Base-by-base conservation (phyloP, 2,113 vertebrate genomes). In the Ictidomys tridecemlineatus region DNA sequence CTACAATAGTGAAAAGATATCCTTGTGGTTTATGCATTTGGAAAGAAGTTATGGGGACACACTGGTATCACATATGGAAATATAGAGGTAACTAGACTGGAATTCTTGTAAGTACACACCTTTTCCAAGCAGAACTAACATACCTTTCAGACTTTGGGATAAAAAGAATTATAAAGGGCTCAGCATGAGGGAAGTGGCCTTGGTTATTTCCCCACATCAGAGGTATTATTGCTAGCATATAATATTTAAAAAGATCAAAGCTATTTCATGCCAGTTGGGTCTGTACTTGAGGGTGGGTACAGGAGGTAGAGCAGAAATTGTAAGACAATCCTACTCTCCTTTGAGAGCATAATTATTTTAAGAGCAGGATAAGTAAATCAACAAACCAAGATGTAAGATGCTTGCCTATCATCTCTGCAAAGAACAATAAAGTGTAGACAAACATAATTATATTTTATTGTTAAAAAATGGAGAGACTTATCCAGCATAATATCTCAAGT, bases 331-430 rank as follows among this genome's bases (percentile, higher is more conserved):
- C 20, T n/a, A 39, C 32, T 65, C 13, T 85, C 42, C 28, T 86
- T 67, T 73, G 77, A 90, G 0, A 53, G 13, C n/a, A 45, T 20
- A 83, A 87, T 92, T 94, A 82, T 72, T 78, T 53, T 96, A 78
- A 34, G 45, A 11, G 10, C 14, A 30, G 18, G 12, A 76, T 84
- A 53, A 74, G 58, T n/a, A 67, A 90, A 8, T 73, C 28, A 86
- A 78, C 70, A 73, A 58, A 97, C 34, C 42, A 70, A 96, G 82
- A 83, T 34, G 14, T 30, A 76, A 94, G 13, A 91, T 61, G 8
- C 39, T 95, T 77, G 74, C 45, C 51, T 85, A 89, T 53, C 5
- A 20, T 96, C 84, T 89, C 69, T 96, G 34, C 34, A 77, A 97
- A 95, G 20, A 61, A 86, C 17, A 61, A 70, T 58, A 76, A 82